These are phyloP conservation scores for Melitaea athalia DNA, from an alignment of 2,888 invertebrate genomes.

Conservation along the genomic window DNA sequence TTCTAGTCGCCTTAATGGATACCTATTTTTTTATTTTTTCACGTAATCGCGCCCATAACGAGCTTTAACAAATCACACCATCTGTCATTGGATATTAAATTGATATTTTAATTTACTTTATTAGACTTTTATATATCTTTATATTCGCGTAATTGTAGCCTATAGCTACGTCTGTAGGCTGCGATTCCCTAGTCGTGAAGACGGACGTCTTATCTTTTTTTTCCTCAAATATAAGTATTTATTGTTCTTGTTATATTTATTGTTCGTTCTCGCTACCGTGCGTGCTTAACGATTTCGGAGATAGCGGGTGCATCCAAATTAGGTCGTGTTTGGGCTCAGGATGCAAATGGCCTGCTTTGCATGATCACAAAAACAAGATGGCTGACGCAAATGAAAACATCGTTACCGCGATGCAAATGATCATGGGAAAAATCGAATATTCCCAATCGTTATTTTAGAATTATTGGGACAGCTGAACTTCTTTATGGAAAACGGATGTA, in stretches of 20 bases:
- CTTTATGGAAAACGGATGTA: constrained; percentile 14
- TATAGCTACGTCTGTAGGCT: constrained; percentile 19
- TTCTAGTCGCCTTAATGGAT: not conserved
- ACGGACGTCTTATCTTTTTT: constrained; percentile 74
- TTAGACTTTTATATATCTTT: not conserved
- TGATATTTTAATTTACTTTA: constrained; percentile 9
- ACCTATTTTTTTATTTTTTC: not conserved
- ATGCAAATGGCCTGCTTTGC: constrained; percentile 68
- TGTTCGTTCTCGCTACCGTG: constrained; percentile 77
- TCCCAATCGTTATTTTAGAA: constrained; percentile 35
- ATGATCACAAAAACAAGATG: constrained; percentile 50
- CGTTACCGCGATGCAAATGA: constrained; percentile 59
- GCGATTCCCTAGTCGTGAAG: constrained; percentile 49
- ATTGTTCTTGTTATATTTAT: constrained; percentile 78
- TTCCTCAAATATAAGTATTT: constrained; percentile 64
- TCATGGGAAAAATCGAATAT: constrained; percentile 49
- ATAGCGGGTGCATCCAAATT: constrained; percentile 74
- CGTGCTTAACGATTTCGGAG: constrained; percentile 75
- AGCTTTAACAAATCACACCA: not conserved
- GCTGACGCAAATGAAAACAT: constrained; percentile 35
- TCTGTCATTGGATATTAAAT: constrained; percentile 1
- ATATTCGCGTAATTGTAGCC: constrained; percentile 9
- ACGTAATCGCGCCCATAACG: not conserved
- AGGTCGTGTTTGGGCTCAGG: constrained; percentile 40
- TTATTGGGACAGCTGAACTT: constrained; percentile 33